Conservation (phyloP, 2,113 vertebrate species). For the Neomonachus schauinslandi region DNA sequence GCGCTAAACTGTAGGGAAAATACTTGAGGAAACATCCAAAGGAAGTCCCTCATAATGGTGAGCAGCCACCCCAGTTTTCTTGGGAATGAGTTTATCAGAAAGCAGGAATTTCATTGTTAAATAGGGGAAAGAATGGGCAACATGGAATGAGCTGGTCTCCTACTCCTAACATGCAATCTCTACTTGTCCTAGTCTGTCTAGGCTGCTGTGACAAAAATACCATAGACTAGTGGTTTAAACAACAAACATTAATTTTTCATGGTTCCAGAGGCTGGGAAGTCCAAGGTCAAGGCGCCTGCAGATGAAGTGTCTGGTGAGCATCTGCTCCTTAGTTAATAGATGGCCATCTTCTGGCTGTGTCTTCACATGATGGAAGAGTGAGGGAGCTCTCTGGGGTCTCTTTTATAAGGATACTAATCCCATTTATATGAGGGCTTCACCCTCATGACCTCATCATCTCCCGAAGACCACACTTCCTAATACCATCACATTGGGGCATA, state of each 20-base stretch:
- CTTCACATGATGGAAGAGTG: not conserved
- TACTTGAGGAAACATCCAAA: not conserved
- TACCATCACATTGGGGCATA: not conserved
- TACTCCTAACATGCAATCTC: not conserved
- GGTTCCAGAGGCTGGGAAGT: not conserved
- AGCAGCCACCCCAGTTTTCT: not conserved
- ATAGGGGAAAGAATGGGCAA: not conserved
- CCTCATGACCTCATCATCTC: not conserved
- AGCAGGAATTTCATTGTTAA: slow-evolving; percentile 6
- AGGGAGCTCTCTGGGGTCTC: not conserved
- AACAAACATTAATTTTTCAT: not conserved
- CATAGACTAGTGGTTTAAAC: not conserved
- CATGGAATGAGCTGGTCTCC: not conserved
- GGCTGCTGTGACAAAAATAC: not conserved
- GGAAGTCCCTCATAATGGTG: not conserved
- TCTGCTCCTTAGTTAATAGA: not conserved
- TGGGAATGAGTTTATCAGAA: not conserved
- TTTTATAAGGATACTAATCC: not conserved
- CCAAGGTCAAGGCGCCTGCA: not conserved
- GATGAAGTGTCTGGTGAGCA: not conserved
- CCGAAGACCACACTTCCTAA: not conserved
- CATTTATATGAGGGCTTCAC: not conserved
- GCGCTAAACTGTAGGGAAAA: not conserved
- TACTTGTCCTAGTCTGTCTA: not conserved
- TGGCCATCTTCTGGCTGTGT: not conserved